Percentiles rank a stretch among this genome's conserved stretches.
Conservation (phyloP, 2,888 invertebrate species). For the Stenodera caucasica region DNA sequence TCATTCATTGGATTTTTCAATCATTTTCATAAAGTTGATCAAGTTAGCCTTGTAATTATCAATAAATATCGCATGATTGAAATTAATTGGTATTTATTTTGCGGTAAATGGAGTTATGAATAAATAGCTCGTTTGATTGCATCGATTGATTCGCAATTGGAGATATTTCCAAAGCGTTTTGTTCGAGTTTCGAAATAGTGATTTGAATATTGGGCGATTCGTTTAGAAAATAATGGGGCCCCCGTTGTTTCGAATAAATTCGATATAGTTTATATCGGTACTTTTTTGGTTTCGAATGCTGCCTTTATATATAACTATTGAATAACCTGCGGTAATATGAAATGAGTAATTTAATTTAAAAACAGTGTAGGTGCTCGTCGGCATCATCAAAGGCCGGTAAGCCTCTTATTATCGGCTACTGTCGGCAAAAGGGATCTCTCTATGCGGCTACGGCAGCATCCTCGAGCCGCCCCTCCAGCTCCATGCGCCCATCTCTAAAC, state of each 20-base stretch:
- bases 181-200: no score
- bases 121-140: no score
- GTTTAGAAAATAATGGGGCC: not conserved
- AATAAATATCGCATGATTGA: no score
- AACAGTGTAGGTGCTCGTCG: constrained; percentile 54
- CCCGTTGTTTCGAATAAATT: constrained; percentile 1
- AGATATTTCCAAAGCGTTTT: no score
- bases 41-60: no score
- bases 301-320: constrained; percentile 23
- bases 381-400: constrained; percentile 52
- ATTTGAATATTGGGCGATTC: no score
- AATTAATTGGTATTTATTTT: no score
- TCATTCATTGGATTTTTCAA: no score
- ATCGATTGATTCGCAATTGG: no score
- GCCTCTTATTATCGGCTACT: constrained; percentile 56
- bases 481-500: no score
- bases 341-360: constrained; percentile 55
- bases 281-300: not conserved
- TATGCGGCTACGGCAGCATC: constrained; percentile 6
- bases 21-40: no score
- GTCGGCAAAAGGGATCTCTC: constrained; percentile 49
- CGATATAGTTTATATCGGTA: not conserved
- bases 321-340: constrained; percentile 46
- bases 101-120: no score
- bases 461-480: constrained; percentile 23